phyloP scores from a whole-genome alignment of 2,113 vertebrate species.

The Salvelinus alpinus region DNA sequence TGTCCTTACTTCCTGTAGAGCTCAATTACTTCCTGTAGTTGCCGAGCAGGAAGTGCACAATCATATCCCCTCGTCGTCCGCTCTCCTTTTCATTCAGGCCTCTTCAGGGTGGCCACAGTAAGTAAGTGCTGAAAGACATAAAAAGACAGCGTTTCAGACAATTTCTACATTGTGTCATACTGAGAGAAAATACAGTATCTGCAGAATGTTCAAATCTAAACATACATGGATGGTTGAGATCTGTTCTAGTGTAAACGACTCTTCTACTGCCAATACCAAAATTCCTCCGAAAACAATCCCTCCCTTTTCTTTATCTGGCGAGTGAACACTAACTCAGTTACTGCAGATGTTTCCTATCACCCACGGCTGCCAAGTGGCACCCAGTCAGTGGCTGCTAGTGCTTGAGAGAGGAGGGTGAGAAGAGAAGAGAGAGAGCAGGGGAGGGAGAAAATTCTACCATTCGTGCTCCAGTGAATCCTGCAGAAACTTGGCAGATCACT shows the following conservation, averaged over 20 bases:
- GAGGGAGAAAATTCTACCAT: constrained; percentile 59
- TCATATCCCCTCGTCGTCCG: constrained; percentile 29
- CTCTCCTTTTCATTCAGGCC: constrained; percentile 36
- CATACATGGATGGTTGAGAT: constrained; percentile 25
- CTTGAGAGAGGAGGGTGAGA: neutral
- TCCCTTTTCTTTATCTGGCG: constrained; percentile 4
- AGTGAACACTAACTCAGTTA: constrained; percentile 37
- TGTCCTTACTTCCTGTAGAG: constrained; percentile 36
- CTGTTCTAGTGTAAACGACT: constrained; percentile 31
- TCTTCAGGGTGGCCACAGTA: constrained; percentile 16
- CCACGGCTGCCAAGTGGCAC: constrained; percentile 54
- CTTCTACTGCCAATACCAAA: constrained; percentile 17
- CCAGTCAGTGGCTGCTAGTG: constrained; percentile 40
- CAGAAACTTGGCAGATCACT: constrained; percentile 64
- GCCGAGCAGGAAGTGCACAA: constrained; percentile 52
- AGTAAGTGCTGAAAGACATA: too few relatives aligned
- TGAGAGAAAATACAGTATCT: constrained; percentile 22
- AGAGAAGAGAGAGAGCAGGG: constrained; percentile 23
- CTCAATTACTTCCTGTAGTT: constrained; percentile 58
- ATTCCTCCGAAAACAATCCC: constrained; percentile 22
- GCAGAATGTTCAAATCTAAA: constrained; percentile 16
- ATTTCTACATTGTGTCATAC: neutral
- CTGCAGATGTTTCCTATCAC: constrained; percentile 67
- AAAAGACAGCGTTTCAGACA: too few relatives aligned
- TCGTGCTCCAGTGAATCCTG: constrained; percentile 61